These are phyloP conservation scores for Styela clava DNA, from an alignment of 23 tunicate genomes.

Conservation along the genomic window DNA sequence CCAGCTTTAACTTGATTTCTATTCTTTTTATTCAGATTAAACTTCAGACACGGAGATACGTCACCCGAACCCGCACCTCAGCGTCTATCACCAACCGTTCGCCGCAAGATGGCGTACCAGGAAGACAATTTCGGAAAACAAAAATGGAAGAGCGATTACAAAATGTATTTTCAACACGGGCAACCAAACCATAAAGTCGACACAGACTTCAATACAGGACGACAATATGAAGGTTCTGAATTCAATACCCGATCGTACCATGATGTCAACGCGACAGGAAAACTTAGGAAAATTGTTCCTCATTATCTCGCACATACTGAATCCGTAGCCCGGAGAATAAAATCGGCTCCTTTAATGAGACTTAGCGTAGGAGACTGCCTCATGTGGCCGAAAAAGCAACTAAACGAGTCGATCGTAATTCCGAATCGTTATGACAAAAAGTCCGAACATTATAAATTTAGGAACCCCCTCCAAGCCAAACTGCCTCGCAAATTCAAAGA, in stretches of 20 bases:
- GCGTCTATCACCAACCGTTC: conserved; percentile 72
- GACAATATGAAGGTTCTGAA: conserved; percentile 28
- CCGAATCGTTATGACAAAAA: conserved; percentile 18
- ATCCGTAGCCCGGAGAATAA: conserved; percentile 45
- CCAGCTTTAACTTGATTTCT: too few species aligned
- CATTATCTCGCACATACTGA: conserved; percentile 55
- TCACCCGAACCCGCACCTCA: conserved; percentile 45
- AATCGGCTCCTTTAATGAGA: conserved; percentile 73
- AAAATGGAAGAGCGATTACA: conserved; percentile 78
- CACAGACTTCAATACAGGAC: conserved; percentile 77
- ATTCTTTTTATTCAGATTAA: conserved; percentile 26
- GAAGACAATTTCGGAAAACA: conserved; percentile 39
- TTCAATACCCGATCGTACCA: conserved; percentile 42
- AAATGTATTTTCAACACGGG: conserved; percentile 71
- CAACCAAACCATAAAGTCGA: conserved; percentile 69
- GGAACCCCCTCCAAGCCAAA: conserved; percentile 20
- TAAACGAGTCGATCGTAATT: conserved; percentile 15
- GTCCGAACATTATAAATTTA: conserved; percentile 5
- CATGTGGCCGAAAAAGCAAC: conserved; percentile 43
- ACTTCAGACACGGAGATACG: conserved; percentile 63
- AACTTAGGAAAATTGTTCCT: conserved; percentile 51
- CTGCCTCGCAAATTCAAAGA: conserved; percentile 30
- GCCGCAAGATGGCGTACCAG: conserved; percentile 54
- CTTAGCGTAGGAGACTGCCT: conserved; percentile 78
- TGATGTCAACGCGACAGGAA: conserved; percentile 66